These are phyloP conservation scores for Gari tellinella DNA, from an alignment of 2,888 invertebrate species.

Conservation along the genomic window DNA sequence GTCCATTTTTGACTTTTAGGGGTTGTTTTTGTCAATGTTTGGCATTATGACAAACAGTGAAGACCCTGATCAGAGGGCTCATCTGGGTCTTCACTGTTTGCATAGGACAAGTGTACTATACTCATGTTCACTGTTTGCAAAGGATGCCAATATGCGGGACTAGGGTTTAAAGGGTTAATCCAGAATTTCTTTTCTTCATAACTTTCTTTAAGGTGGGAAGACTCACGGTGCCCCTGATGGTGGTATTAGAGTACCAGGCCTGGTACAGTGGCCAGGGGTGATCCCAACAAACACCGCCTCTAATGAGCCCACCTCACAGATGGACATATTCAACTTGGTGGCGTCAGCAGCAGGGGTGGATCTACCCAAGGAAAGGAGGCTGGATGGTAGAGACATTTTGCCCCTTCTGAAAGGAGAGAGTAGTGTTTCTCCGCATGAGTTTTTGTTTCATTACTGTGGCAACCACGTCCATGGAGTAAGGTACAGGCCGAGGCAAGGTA, in stretches of 20 bases:
- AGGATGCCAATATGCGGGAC: too few relatives aligned
- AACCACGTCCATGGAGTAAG: constrained; percentile 75
- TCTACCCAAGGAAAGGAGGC: constrained; percentile 66
- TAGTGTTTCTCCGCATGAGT: constrained; percentile 72
- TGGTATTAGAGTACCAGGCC: constrained; percentile 83
- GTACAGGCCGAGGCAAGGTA: constrained; percentile 71
- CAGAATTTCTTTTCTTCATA: too few relatives aligned
- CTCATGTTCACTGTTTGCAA: too few relatives aligned
- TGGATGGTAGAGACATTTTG: constrained; percentile 82
- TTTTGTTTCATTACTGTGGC: constrained; percentile 84
- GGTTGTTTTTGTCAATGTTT: too few relatives aligned
- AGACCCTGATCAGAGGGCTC: too few relatives aligned
- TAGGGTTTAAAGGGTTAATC: too few relatives aligned
- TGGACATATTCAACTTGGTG: constrained; percentile 83
- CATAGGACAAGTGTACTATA: too few relatives aligned
- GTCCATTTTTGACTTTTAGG: too few relatives aligned
- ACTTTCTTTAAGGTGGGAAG: too few relatives aligned
- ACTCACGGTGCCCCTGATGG: constrained; percentile 82
- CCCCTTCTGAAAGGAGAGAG: constrained; percentile 73
- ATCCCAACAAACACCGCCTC: constrained; percentile 71
- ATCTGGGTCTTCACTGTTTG: too few relatives aligned
- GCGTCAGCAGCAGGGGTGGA: constrained; percentile 68
- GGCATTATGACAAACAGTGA: too few relatives aligned
- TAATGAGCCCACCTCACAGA: constrained; percentile 78
- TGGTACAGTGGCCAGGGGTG: constrained; percentile 79